phyloP scores from a whole-genome alignment of 2,797 vertebrate genomes.

The Phoxinus dragarum region DNA sequence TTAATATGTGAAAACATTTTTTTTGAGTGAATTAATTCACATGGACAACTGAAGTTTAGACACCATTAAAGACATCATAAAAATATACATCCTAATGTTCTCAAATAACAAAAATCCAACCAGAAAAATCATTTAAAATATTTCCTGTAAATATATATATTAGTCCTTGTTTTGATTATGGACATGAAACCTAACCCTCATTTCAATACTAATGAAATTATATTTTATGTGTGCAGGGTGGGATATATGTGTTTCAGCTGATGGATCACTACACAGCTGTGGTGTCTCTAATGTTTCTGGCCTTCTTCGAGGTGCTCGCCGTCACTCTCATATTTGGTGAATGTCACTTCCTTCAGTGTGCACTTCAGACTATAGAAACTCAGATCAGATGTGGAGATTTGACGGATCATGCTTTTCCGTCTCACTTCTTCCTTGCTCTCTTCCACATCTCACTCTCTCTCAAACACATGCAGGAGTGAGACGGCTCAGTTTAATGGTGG shows the following conservation, averaged over 20 bases:
- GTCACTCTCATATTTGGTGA: conserved; percentile 79
- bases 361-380: background rate
- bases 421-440: background rate
- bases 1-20: background rate
- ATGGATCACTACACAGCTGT: conserved; percentile 85
- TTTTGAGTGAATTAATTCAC: background rate
- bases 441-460: background rate
- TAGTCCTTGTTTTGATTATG: background rate
- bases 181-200: background rate
- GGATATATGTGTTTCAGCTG: conserved; percentile 83
- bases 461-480: conserved; percentile 65
- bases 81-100: background rate
- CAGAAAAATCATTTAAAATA: background rate
- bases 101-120: background rate
- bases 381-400: background rate
- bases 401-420: background rate
- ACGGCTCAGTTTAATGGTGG: conserved; percentile 72
- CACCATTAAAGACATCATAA: background rate
- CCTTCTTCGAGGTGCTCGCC: conserved; percentile 81
- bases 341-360: conserved; percentile 26
- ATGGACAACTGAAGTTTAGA: background rate
- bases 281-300: conserved; percentile 81
- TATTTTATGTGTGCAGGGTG: conserved; percentile 68
- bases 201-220: background rate
- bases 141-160: background rate